Percentiles rank a stretch among this genome's conserved stretches.
Evolutionary conservation across 2,888 invertebrate species (phyloP).

Genomic region (Laothoe populi): DNA sequence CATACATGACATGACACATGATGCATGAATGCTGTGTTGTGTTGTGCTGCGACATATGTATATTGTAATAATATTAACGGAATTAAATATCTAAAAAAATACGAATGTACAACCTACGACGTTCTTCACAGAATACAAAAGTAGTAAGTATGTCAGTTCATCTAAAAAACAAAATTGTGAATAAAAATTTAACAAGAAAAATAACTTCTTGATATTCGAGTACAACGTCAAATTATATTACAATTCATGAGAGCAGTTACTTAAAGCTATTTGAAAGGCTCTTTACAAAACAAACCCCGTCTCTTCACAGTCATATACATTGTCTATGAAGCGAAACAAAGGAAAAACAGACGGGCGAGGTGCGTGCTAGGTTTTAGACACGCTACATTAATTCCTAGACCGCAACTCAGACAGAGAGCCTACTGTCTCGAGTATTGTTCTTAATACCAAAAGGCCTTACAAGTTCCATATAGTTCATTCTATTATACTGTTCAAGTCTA

Average conservation of each 20-base stretch:
- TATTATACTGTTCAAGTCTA: background rate
- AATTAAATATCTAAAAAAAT: too few relatives aligned
- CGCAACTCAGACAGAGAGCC: constrained; percentile 45
- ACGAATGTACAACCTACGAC: too few relatives aligned
- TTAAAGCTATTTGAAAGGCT: constrained; percentile 33
- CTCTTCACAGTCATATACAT: constrained; percentile 49
- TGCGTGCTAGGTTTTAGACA: constrained; percentile 74
- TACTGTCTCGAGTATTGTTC: constrained; percentile 27
- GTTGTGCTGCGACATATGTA: too few relatives aligned
- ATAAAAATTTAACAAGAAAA: background rate
- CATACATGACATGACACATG: too few relatives aligned
- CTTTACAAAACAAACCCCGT: constrained; percentile 32
- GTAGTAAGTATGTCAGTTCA: background rate
- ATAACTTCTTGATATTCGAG: background rate
- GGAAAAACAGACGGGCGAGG: constrained; percentile 57
- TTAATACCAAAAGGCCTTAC: constrained; percentile 29
- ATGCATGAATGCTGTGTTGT: too few relatives aligned
- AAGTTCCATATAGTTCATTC: background rate
- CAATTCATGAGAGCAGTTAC: constrained; percentile 31
- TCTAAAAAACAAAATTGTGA: background rate
- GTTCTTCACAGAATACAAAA: too few relatives aligned
- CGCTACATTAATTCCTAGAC: constrained; percentile 79
- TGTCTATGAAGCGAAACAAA: constrained; percentile 54
- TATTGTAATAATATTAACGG: too few relatives aligned
- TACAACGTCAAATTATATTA: background rate